Conservation (phyloP, 2,797 vertebrate species). For the Acanthurus tractus region DNA sequence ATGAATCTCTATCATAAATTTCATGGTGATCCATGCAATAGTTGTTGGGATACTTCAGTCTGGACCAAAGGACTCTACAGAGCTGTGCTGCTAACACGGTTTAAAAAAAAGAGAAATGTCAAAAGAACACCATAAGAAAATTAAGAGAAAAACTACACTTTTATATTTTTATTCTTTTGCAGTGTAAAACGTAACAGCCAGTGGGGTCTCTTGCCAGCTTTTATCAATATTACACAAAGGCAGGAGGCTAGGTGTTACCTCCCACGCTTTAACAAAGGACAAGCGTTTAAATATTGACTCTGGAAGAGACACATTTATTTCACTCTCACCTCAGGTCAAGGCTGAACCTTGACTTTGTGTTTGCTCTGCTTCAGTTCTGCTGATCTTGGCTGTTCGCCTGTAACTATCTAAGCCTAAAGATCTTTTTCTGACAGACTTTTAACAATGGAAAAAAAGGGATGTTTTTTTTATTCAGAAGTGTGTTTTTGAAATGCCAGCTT, state of each 20-base stretch:
- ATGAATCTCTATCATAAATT: neutral
- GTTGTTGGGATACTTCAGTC: neutral
- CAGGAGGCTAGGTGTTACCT: slow-evolving; percentile 48
- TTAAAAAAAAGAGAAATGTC: neutral
- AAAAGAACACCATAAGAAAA: slow-evolving; percentile 8
- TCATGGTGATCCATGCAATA: neutral
- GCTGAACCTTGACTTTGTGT: slow-evolving; percentile 60
- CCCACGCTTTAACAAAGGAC: slow-evolving; percentile 66
- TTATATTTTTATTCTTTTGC: neutral
- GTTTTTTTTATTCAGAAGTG: slow-evolving; percentile 24
- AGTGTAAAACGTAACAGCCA: slow-evolving; percentile 13
- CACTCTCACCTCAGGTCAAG: slow-evolving; percentile 64
- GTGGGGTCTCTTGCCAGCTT: slow-evolving; percentile 4
- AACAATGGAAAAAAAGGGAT: slow-evolving; percentile 13
- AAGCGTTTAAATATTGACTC: slow-evolving; percentile 78
- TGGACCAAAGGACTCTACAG: neutral
- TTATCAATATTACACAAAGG: neutral
- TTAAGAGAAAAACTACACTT: neutral
- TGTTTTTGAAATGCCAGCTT: slow-evolving; percentile 24
- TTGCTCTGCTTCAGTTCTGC: slow-evolving; percentile 55
- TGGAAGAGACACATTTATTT: slow-evolving; percentile 64
- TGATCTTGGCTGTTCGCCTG: slow-evolving; percentile 58
- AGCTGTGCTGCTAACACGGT: neutral
- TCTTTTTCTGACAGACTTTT: slow-evolving; percentile 30
- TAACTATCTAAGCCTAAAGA: slow-evolving; percentile 21